Evolutionary conservation across 1,140 invertebrate species (phyloP).

Genomic region (Trypoxylus dichotomus): DNA sequence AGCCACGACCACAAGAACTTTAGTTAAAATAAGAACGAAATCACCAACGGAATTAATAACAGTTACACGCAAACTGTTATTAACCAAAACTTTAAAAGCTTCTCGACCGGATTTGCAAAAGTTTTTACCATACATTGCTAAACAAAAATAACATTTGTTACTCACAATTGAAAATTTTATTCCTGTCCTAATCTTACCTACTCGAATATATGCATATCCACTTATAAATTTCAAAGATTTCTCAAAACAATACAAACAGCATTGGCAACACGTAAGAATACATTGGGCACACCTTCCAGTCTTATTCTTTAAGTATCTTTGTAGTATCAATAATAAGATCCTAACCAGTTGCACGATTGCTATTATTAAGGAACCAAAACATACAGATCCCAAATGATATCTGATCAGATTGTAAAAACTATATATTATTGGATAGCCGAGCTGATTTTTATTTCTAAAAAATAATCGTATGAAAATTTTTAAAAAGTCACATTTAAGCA

Average conservation of each 20-base stretch:
- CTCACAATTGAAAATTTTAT: not conserved
- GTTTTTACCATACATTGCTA: slow-evolving; percentile 71
- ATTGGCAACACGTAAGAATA: slow-evolving; percentile 67
- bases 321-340: slow-evolving; percentile 35
- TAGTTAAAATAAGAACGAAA: slow-evolving; percentile 75
- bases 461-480: slow-evolving; percentile 30
- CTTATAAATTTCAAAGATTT: slow-evolving; percentile 72
- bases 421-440: slow-evolving; percentile 61
- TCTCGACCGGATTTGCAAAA: slow-evolving; percentile 69
- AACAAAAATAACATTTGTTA: slow-evolving; percentile 39
- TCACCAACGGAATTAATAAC: slow-evolving; percentile 80
- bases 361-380: slow-evolving; percentile 74
- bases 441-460: slow-evolving; percentile 64
- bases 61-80: slow-evolving; percentile 68
- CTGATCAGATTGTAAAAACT: slow-evolving; percentile 62
- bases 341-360: slow-evolving; percentile 67
- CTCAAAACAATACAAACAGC: slow-evolving; percentile 75
- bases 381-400: slow-evolving; percentile 77
- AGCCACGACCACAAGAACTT: slow-evolving; percentile 68
- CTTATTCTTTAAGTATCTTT: slow-evolving; percentile 49
- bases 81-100: slow-evolving; percentile 63
- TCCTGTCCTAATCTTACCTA: slow-evolving; percentile 56
- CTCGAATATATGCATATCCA: slow-evolving; percentile 80
- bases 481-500: not conserved
- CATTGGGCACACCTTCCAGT: slow-evolving; percentile 52